Percentiles rank a stretch among this genome's conserved stretches.
These are phyloP conservation scores for Actenoides lindsayi DNA, from an alignment of 2,113 vertebrate genomes.

Conservation along the genomic window DNA sequence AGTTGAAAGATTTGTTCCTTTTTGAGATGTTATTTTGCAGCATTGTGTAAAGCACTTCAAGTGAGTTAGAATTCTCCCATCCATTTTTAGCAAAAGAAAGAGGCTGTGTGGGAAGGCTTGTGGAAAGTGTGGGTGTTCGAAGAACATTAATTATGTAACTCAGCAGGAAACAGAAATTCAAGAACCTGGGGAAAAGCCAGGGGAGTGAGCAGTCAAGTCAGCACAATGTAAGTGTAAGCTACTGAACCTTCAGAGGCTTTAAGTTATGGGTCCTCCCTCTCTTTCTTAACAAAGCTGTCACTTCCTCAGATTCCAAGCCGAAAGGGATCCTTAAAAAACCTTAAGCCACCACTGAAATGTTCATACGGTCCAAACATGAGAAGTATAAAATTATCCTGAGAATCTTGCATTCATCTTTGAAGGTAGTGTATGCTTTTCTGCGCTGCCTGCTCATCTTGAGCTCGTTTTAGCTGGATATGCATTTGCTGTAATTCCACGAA, in stretches of 20 bases:
- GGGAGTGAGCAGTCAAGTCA: constrained; percentile 34
- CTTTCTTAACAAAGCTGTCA: not conserved
- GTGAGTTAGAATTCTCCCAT: not conserved
- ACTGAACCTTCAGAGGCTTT: not conserved
- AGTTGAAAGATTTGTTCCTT: not conserved
- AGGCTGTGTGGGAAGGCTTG: constrained; percentile 37
- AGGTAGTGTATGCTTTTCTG: not conserved
- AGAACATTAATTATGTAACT: constrained; percentile 38
- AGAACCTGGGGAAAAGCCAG: not conserved
- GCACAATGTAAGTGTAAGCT: not conserved
- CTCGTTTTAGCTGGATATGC: not conserved
- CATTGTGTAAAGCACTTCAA: not conserved
- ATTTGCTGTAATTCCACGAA: not conserved
- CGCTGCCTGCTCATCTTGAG: not conserved
- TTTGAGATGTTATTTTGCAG: not conserved
- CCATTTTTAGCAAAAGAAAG: constrained; percentile 44
- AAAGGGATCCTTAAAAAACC: not conserved
- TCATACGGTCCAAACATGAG: not conserved
- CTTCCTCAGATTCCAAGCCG: not conserved
- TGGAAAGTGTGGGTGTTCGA: constrained; percentile 44
- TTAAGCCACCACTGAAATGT: not conserved
- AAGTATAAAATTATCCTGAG: not conserved
- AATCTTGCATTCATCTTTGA: not conserved
- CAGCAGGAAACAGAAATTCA: constrained; percentile 3
- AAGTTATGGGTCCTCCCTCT: not conserved